Conservation (phyloP, 2,888 invertebrate genomes). For the Aporophyla nigra region DNA sequence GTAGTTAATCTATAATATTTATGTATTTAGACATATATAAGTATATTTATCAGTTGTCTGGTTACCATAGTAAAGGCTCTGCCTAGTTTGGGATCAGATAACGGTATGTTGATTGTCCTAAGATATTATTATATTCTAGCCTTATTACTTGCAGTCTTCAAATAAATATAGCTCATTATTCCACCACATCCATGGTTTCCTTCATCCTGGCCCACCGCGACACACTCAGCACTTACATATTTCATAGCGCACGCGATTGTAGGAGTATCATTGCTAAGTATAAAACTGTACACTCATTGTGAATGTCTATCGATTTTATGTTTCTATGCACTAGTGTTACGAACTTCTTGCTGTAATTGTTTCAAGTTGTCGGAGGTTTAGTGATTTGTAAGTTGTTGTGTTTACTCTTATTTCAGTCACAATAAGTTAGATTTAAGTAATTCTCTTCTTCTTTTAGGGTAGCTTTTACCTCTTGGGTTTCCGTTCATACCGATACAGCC, state of each 20-base stretch:
- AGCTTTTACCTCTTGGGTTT: too few relatives aligned
- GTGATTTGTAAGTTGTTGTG: slow-evolving; percentile 1
- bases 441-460: too few relatives aligned
- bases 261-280: slow-evolving; percentile 47
- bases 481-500: too few relatives aligned
- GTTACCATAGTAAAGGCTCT: too few relatives aligned
- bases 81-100: too few relatives aligned
- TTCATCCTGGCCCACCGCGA: slow-evolving; percentile 27
- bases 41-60: too few relatives aligned
- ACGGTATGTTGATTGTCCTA: too few relatives aligned
- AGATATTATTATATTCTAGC: too few relatives aligned
- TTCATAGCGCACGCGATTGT: slow-evolving; percentile 70
- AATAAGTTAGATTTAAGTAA: too few relatives aligned
- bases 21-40: too few relatives aligned
- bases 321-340: slow-evolving; percentile 31
- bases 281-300: slow-evolving; percentile 47
- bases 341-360: slow-evolving; percentile 12
- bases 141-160: background rate
- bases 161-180: background rate
- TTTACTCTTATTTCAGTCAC: too few relatives aligned
- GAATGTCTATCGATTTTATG: slow-evolving; percentile 61
- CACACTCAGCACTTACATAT: slow-evolving; percentile 63
- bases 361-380: background rate
- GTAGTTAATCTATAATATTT: too few relatives aligned
- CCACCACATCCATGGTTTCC: slow-evolving; percentile 45